These are phyloP conservation scores for Cebidichthys violaceus DNA, from an alignment of 2,113 vertebrate genomes.

Conservation along the genomic window DNA sequence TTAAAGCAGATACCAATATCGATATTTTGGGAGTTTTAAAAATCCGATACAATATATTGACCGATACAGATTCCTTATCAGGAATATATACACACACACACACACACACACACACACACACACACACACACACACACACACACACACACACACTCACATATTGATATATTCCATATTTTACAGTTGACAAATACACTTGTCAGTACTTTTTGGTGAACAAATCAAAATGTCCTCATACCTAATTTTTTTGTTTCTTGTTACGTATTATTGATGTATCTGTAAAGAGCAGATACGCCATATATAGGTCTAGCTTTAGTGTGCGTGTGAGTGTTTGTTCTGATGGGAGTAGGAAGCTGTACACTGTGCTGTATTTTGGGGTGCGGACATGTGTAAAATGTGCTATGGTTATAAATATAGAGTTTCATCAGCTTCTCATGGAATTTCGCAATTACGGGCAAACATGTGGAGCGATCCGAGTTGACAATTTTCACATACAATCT, in stretches of 20 bases:
- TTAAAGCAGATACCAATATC: neutral
- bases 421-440: neutral
- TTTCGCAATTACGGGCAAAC: neutral
- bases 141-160: neutral
- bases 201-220: constrained; percentile 3
- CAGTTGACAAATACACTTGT: neutral
- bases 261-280: neutral
- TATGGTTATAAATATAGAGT: neutral
- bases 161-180: neutral
- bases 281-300: neutral
- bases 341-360: neutral
- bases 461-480: neutral
- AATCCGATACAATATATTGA: neutral
- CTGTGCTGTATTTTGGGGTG: neutral
- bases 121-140: neutral
- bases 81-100: neutral
- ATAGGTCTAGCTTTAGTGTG: neutral
- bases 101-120: no score
- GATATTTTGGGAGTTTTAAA: neutral
- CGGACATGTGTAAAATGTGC: neutral
- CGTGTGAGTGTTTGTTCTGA: neutral
- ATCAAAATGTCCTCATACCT: neutral
- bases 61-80: neutral
- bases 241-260: neutral
- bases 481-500: constrained; percentile 1